A percentile compares a stretch with the other conserved stretches of the same genome.
phyloP scores from a whole-genome alignment of 2,113 vertebrate species.

The Proteles cristata region DNA sequence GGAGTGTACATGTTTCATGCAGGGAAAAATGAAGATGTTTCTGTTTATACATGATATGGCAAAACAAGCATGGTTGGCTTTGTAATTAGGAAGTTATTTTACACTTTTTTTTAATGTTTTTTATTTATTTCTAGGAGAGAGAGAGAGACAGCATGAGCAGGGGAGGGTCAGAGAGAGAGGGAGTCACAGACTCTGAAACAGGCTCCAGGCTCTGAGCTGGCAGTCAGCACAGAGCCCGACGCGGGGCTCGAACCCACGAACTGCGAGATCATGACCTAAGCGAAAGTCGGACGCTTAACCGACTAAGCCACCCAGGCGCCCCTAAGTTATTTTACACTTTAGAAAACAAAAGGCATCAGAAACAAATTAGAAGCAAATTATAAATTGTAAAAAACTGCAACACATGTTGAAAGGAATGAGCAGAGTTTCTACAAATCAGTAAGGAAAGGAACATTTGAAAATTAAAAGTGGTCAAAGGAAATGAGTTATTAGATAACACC shows the following conservation, averaged over 20 bases:
- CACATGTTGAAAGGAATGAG: background rate
- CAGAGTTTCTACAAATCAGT: background rate
- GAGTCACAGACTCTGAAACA: no score
- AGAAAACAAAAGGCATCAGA: conserved; percentile 40
- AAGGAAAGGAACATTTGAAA: conserved; percentile 32
- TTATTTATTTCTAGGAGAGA: no score
- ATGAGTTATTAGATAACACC: background rate
- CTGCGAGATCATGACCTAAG: no score
- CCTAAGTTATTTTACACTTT: conserved; percentile 22
- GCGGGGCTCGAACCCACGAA: no score
- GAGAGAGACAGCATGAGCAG: no score
- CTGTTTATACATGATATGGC: background rate
- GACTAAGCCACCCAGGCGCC: no score
- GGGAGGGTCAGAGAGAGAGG: no score
- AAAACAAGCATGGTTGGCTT: background rate
- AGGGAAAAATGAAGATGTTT: background rate
- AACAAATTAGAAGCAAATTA: conserved; percentile 2
- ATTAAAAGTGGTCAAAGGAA: background rate
- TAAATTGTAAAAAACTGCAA: background rate
- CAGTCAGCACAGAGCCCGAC: no score
- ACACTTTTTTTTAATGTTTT: no score
- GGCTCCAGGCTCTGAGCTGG: no score
- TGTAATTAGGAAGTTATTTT: conserved; percentile 31
- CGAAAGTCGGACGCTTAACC: no score
- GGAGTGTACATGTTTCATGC: background rate